phyloP scores from a whole-genome alignment of 1,140 invertebrate genomes.

The Drosophila sproati region DNA sequence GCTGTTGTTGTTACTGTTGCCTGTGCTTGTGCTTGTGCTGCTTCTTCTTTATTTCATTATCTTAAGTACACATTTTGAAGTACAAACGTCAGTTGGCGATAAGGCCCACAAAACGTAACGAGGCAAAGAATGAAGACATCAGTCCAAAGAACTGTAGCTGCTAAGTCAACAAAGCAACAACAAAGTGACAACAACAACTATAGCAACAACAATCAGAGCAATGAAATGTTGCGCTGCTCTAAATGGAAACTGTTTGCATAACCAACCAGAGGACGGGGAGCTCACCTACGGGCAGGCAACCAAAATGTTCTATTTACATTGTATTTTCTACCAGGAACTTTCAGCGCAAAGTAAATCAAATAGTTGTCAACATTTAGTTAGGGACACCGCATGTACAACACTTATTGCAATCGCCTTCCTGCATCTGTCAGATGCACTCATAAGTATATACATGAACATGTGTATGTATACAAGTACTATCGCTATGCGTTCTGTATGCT shows the following conservation, averaged over 20 bases:
- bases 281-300: constrained; percentile 2
- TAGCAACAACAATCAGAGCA: constrained; percentile 47
- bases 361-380: constrained; percentile 69
- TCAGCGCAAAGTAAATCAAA: constrained; percentile 33
- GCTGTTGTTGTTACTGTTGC: too few relatives aligned
- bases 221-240: constrained; percentile 56
- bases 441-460: neutral
- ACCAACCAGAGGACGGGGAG: constrained; percentile 15
- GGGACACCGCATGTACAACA: constrained; percentile 45
- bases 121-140: constrained; percentile 52
- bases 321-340: constrained; percentile 43
- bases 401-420: neutral
- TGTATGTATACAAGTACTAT: neutral
- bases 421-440: constrained; percentile 15
- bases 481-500: constrained; percentile 12
- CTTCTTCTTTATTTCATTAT: constrained; percentile 73
- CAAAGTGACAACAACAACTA: constrained; percentile 10
- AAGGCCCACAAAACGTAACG: constrained; percentile 50
- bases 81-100: constrained; percentile 82
- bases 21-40: constrained; percentile 29
- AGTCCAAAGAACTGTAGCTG: constrained; percentile 49
- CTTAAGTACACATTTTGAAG: constrained; percentile 83
- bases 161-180: constrained; percentile 62
- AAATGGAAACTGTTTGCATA: constrained; percentile 77
- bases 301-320: constrained; percentile 21